Evolutionary conservation across 2,113 vertebrate species (phyloP).

Genomic region (Chionodraco myersi): DNA sequence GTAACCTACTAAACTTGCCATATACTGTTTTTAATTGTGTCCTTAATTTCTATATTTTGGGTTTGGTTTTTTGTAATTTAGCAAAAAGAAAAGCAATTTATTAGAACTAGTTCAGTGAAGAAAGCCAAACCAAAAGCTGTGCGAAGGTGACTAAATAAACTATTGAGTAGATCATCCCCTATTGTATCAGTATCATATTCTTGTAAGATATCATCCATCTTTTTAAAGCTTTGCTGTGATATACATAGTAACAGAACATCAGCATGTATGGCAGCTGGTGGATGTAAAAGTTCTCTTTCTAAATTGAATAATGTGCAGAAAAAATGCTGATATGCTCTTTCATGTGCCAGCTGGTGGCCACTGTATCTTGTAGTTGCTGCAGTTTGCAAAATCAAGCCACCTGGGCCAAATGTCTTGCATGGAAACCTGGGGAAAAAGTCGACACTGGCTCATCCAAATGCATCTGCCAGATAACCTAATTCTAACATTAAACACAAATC

Average conservation of each 20-base stretch:
- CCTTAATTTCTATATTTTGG: not conserved
- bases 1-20: not conserved
- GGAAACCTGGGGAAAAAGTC: constrained; percentile 36
- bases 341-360: constrained; percentile 14
- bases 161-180: not conserved
- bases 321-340: constrained; percentile 46
- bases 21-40: not conserved
- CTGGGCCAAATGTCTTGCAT: constrained; percentile 41
- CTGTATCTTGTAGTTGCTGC: constrained; percentile 23
- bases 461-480: constrained; percentile 37
- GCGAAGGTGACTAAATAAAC: constrained; percentile 14
- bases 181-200: not conserved
- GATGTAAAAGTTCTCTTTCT: constrained; percentile 7
- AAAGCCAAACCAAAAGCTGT: not conserved
- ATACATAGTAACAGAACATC: constrained; percentile 13
- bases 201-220: not conserved
- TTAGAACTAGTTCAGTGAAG: not conserved
- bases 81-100: not conserved
- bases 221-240: constrained; percentile 15
- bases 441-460: not conserved
- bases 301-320: constrained; percentile 20
- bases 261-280: constrained; percentile 16
- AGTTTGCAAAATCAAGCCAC: constrained; percentile 51
- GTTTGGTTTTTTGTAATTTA: not conserved
- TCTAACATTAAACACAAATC: constrained; percentile 50